Base-by-base conservation (phyloP, 2,113 vertebrate genomes). In the Tachuris rubrigastra region DNA sequence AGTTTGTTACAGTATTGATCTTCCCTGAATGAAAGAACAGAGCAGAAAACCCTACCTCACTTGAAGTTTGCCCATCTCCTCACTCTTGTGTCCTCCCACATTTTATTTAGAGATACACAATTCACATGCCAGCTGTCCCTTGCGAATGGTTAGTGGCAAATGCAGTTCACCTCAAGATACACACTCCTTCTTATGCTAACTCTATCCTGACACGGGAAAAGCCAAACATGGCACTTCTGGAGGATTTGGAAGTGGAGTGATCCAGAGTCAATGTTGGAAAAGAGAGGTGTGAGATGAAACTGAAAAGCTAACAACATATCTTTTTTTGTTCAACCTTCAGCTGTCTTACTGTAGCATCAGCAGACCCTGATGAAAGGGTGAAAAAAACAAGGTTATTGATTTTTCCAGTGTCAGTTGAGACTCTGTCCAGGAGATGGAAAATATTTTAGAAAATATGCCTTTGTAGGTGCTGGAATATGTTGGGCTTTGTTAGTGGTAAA, bases 191-290 rank as follows among this genome's bases (percentile, higher is more conserved):
- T 90, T 82, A 28, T 27, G 42, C 53, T 46, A 71, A 18, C 44
- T 95, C n/a, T 93, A 59, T 71, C 18, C 35, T 96, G 25, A 30
- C 41, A 66, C 16, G 75, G 67, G 58, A 96, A 87, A 79, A 93
- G 46, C 42, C 65, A 85, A 89, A 46, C 13, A 15, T 58, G 47
- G 42, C 55, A 82, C 21, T n/a, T 67, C 63, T 56, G 66, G 15
- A 81, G 27, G 8, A 35, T 66, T 41, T 81, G 49, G 14, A 39
- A 90, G 14, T 2, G 1, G 31, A 73, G 8, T 15, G 5, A 44
- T 39, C 28, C 2, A 3, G 47, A 82, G 37, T 22, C 52, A 69
- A 20, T 67, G 53, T 21, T 78, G 15, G 50, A 47, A 95, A 69
- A 14, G 37, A 50, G 17, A 39, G 27, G 6, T 46, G 21, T 50